Evolutionary conservation across 2,113 vertebrate species (phyloP).

Genomic region (Dasypus novemcinctus): DNA sequence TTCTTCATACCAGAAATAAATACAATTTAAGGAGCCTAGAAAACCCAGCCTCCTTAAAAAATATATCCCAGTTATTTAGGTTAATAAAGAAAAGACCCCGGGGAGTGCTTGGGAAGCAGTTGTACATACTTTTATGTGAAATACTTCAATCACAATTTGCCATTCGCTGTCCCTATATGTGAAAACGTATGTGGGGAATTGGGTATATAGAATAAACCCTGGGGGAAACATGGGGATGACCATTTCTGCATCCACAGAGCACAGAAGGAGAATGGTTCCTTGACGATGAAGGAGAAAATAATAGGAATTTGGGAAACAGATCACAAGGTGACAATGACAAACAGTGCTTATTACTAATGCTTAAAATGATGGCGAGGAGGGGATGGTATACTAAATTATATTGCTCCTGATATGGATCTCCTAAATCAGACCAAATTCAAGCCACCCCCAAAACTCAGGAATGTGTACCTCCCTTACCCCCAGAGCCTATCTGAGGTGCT

Average conservation of each 20-base stretch:
- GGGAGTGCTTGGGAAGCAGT: not conserved
- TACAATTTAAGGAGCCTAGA: not conserved
- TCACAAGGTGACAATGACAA: not conserved
- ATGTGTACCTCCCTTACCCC: too few relatives aligned
- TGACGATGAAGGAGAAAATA: not conserved
- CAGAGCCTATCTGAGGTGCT: not conserved
- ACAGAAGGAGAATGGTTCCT: not conserved
- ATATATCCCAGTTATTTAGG: not conserved
- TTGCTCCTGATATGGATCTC: not conserved
- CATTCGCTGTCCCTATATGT: not conserved
- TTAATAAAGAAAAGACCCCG: not conserved
- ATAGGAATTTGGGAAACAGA: not conserved
- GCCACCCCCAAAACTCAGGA: not conserved
- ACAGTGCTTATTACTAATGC: not conserved
- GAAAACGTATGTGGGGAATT: not conserved
- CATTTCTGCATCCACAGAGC: not conserved
- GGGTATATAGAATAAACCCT: not conserved
- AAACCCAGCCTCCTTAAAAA: not conserved
- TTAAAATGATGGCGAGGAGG: not conserved
- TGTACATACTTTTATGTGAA: not conserved
- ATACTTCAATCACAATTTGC: not conserved
- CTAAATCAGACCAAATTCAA: not conserved
- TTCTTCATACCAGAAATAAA: not conserved
- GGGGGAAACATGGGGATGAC: not conserved
- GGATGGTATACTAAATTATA: not conserved